A percentile compares a stretch with the other conserved stretches of the same genome.
Evolutionary conservation across 2,113 vertebrate genomes (phyloP).

Genomic region (Mellivora capensis): DNA sequence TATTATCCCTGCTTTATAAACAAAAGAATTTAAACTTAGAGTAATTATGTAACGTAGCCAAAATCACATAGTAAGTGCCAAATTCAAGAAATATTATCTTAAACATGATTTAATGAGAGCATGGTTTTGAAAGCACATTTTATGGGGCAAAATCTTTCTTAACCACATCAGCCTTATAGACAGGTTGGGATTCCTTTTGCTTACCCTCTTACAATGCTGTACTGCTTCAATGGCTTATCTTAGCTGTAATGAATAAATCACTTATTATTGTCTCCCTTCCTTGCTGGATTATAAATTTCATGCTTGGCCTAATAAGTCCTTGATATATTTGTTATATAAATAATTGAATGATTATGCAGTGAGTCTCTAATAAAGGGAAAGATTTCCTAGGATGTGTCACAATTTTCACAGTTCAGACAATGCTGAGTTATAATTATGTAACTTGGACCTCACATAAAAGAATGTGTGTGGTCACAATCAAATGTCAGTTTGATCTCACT

Average conservation of each 20-base stretch:
- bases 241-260: neutral
- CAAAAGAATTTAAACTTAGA: neutral
- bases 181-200: neutral
- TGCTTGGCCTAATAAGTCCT: neutral
- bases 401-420: slow-evolving; percentile 1
- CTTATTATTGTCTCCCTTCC: neutral
- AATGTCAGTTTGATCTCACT: slow-evolving; percentile 20
- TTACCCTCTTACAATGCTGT: neutral
- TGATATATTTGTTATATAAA: neutral
- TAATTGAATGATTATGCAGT: neutral
- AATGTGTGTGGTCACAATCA: neutral
- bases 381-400: neutral
- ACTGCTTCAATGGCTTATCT: neutral
- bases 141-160: neutral
- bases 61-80: neutral
- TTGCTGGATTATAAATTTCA: slow-evolving; percentile 6
- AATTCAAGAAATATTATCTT: neutral
- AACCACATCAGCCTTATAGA: neutral
- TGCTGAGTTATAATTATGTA: slow-evolving; percentile 42
- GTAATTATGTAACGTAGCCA: neutral
- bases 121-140: neutral
- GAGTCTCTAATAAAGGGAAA: neutral
- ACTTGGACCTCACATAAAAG: slow-evolving; percentile 14
- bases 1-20: neutral
- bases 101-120: neutral